Evolutionary conservation across 2,113 vertebrate species (phyloP), one percentile per base, ranked within the genome.

Genomic region (Solea senegalensis): DNA sequence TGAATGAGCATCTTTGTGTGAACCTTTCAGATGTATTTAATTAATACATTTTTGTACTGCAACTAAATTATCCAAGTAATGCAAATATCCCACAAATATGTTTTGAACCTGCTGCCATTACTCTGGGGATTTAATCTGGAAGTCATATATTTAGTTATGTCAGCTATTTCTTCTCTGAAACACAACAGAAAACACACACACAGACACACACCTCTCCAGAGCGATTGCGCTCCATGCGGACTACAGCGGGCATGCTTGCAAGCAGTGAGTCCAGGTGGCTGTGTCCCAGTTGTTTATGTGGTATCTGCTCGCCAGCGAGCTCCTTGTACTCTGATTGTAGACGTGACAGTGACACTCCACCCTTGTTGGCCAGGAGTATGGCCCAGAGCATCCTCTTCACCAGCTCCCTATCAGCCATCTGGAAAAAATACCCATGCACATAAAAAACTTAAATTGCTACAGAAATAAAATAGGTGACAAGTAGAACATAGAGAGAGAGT

Each of bases 371-470:
- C 80, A 95, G 95, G 56, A 98, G 93, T 82, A 98, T 92, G 45
- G 94, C 95, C 83, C 94, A 89, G 26, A 98, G 91, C 84, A 95
- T 95, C 88, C 96, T 97, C 65, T 95, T 95, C 79, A 94, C 91
- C 82, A 96, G 75, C 72, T 95, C 95, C 10, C 90, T 85, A 53
- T 98, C 96, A 69, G 95, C 92, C 97, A 98, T 98, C 94, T 96
- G n/a, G 63, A 52, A 73, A 60, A 11, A 40, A 44, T 28, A 2
- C 12, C 8, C 9, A 12, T 16, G 9, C 28, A 15, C 3, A 12
- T 14, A 55, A 34, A 34, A 34, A 10, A 21, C 11, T 7, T 48
- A 13, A 13, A 34, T 6, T 34, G 34, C 34, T 34, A 34, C 34
- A 34, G 5, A 34, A 6, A 34, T 34, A 34, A 34, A 34, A 3